phyloP scores from a whole-genome alignment of 2,113 vertebrate genomes.

The Nesospiza acunhae region DNA sequence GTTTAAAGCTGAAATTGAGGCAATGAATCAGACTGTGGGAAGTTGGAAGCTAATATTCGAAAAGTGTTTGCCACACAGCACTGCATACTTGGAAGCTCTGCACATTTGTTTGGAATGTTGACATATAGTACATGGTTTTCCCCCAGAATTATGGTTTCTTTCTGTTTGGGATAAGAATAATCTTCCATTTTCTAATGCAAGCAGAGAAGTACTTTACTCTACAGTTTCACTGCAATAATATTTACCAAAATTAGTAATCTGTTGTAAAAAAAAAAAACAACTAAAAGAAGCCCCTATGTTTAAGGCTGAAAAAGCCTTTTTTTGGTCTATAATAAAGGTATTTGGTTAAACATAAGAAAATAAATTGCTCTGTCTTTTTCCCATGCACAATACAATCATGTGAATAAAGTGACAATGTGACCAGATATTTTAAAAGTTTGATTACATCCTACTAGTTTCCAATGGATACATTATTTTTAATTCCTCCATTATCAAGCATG shows the following conservation, averaged over 20 bases:
- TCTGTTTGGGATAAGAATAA: background rate
- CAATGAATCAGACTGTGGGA: background rate
- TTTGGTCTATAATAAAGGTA: background rate
- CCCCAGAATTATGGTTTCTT: background rate
- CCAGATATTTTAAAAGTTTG: background rate
- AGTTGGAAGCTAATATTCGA: background rate
- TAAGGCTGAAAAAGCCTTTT: background rate
- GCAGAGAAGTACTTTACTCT: background rate
- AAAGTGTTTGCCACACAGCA: background rate
- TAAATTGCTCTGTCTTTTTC: background rate
- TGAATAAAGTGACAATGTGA: background rate
- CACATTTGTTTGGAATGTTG: background rate
- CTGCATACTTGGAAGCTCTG: background rate
- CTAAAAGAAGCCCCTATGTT: rapidly evolving
- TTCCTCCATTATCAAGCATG: background rate
- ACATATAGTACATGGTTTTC: background rate
- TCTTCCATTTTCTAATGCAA: background rate
- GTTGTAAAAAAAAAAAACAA: background rate
- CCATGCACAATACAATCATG: background rate
- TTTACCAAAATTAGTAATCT: background rate
- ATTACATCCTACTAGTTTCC: background rate
- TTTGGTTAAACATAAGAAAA: background rate
- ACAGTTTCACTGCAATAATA: background rate
- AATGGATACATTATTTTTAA: background rate
- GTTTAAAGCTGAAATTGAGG: constrained; percentile 41